Percentiles rank a stretch among this genome's conserved stretches.
Evolutionary conservation across 2,113 vertebrate species (phyloP).

Genomic region (Bubo scandiacus): DNA sequence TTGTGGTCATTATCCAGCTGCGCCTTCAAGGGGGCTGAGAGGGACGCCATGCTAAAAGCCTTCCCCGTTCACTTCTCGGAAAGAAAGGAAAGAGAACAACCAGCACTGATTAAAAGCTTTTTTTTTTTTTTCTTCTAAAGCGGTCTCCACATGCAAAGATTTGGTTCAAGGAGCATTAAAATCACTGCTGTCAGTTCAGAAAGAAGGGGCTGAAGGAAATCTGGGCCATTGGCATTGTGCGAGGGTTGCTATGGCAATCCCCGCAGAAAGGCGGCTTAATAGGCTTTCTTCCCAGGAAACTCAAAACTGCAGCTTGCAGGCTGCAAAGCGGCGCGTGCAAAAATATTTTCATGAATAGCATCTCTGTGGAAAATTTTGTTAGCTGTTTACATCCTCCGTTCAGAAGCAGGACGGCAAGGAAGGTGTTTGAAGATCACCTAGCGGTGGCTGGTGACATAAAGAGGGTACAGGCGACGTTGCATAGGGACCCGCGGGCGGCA

Average conservation of each 20-base stretch:
- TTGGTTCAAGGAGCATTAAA: slow-evolving; percentile 78
- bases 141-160: slow-evolving; percentile 24
- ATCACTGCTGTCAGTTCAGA: slow-evolving; percentile 74
- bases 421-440: background rate
- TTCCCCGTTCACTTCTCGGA: background rate
- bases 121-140: background rate
- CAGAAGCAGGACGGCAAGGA: background rate
- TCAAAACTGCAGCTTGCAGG: slow-evolving; percentile 7
- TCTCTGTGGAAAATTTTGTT: slow-evolving; percentile 35
- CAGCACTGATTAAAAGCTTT: slow-evolving; percentile 55
- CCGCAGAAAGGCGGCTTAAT: slow-evolving; percentile 64
- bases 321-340: slow-evolving; percentile 27
- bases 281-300: slow-evolving; percentile 76
- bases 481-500: background rate
- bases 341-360: slow-evolving; percentile 52
- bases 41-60: background rate
- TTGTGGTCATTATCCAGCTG: slow-evolving; percentile 14
- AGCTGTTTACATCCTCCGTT: background rate
- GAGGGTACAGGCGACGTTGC: background rate
- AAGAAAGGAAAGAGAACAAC: slow-evolving; percentile 46
- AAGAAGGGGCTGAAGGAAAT: slow-evolving; percentile 68
- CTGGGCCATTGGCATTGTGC: slow-evolving; percentile 70
- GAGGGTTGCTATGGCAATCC: slow-evolving; percentile 72
- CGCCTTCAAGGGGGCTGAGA: background rate
- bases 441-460: background rate